These are phyloP conservation scores for Amphipoea oculea DNA, from an alignment of 2,888 invertebrate genomes.

Conservation along the genomic window DNA sequence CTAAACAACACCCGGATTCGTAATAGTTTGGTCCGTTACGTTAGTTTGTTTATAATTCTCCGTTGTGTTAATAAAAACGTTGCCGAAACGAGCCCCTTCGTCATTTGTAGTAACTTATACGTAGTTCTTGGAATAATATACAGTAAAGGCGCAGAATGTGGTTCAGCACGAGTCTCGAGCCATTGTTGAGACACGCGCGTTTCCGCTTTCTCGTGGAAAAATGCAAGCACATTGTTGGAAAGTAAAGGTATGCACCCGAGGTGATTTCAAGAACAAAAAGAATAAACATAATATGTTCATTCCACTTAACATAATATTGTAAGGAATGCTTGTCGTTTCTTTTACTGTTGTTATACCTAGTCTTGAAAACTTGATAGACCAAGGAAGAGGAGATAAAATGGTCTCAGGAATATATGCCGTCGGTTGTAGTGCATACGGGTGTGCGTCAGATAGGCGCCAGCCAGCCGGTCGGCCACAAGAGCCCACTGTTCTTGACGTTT, in stretches of 20 bases:
- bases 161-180: conserved; percentile 82
- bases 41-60: conserved; percentile 62
- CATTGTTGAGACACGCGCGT: conserved; percentile 88
- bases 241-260: conserved; percentile 79
- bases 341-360: conserved; percentile 28
- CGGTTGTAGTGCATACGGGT: conserved; percentile 53
- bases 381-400: conserved; percentile 27
- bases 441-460: conserved; percentile 79
- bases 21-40: conserved; percentile 36
- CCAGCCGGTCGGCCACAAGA: conserved; percentile 76
- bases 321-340: conserved; percentile 10
- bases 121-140: conserved; percentile 84
- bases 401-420: conserved; percentile 49
- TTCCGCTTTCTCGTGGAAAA: conserved; percentile 90
- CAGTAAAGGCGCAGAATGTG: conserved; percentile 84
- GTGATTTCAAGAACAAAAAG: conserved; percentile 73
- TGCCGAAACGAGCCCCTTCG: conserved; percentile 52
- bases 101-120: conserved; percentile 68
- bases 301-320: conserved; percentile 38
- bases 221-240: conserved; percentile 88
- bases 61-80: conserved; percentile 62
- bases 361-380: conserved; percentile 44
- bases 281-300: conserved; percentile 54
- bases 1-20: conserved; percentile 25
- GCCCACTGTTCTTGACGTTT: conserved; percentile 81